Conservation (phyloP, 1,140 invertebrate species). For the Bombus impatiens region DNA sequence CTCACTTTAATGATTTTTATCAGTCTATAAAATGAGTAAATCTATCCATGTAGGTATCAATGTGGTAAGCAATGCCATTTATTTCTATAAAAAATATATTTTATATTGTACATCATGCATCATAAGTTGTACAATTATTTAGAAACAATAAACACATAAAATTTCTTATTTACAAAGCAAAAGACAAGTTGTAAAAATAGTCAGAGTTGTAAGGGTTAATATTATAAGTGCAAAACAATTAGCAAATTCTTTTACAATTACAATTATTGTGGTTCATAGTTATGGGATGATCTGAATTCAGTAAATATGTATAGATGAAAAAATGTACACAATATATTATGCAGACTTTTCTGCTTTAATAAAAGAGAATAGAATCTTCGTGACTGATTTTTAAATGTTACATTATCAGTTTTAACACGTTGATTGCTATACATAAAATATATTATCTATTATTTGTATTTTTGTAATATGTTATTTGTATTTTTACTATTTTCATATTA, state of each 20-base stretch:
- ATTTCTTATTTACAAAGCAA: slow-evolving; percentile 10
- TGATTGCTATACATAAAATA: slow-evolving; percentile 11
- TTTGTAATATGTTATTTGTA: not conserved
- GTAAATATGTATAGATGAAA: slow-evolving; percentile 22
- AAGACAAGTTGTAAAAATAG: slow-evolving; percentile 3
- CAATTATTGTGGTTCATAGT: not conserved
- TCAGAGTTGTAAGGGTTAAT: slow-evolving; percentile 18
- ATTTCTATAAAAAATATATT: slow-evolving; percentile 33
- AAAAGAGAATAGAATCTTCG: slow-evolving; percentile 30
- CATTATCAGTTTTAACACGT: slow-evolving; percentile 43
- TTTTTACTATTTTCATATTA: not conserved
- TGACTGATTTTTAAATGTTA: not conserved
- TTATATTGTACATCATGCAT: slow-evolving; percentile 18
- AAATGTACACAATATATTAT: slow-evolving; percentile 21
- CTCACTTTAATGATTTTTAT: not conserved
- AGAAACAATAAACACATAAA: slow-evolving; percentile 17
- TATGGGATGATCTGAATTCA: not conserved
- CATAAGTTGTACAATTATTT: slow-evolving; percentile 13
- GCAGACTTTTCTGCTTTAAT: slow-evolving; percentile 12
- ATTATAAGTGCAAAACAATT: slow-evolving; percentile 30
- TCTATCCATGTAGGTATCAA: slow-evolving; percentile 30
- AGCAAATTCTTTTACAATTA: slow-evolving; percentile 20
- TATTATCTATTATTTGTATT: not conserved
- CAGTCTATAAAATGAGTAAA: slow-evolving; percentile 1
- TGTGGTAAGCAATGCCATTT: slow-evolving; percentile 25